phyloP scores from a whole-genome alignment of 2,113 vertebrate genomes.

The Rattus rattus region DNA sequence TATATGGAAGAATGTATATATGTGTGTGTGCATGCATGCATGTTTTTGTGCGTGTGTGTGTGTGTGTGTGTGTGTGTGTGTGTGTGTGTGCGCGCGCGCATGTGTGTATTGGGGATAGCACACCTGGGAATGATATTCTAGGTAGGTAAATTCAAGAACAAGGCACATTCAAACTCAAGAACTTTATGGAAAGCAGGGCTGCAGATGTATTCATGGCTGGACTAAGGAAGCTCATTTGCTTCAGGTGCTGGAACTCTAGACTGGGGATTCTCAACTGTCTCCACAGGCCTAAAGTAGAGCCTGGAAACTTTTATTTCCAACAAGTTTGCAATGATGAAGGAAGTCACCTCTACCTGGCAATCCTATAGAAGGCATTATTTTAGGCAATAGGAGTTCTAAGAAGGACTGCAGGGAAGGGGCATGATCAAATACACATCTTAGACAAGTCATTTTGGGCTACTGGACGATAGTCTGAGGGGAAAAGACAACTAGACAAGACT shows the following conservation, averaged over 20 bases:
- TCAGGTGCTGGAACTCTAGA: neutral
- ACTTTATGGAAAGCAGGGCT: neutral
- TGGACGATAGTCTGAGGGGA: slow-evolving; percentile 11
- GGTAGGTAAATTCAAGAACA: neutral
- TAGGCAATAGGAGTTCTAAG: neutral
- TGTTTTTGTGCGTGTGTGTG: neutral
- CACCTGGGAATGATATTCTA: neutral
- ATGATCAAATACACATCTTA: slow-evolving; percentile 17
- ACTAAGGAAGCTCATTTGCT: neutral
- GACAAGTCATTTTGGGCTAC: neutral
- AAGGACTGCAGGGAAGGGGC: neutral
- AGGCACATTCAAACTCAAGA: slow-evolving; percentile 1
- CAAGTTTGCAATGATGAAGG: neutral
- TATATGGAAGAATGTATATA: too few species aligned
- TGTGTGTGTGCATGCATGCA: neutral
- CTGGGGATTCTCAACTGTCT: neutral
- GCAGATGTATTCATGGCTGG: neutral
- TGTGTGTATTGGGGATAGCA: neutral
- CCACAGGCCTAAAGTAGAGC: neutral
- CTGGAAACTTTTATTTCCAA: neutral
- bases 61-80: neutral
- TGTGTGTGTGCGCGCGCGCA: neutral
- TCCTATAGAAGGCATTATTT: neutral
- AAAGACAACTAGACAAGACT: neutral
- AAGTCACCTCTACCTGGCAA: neutral